Base-by-base conservation (phyloP, 2,888 invertebrate genomes). In the Dendrolimus houi region DNA sequence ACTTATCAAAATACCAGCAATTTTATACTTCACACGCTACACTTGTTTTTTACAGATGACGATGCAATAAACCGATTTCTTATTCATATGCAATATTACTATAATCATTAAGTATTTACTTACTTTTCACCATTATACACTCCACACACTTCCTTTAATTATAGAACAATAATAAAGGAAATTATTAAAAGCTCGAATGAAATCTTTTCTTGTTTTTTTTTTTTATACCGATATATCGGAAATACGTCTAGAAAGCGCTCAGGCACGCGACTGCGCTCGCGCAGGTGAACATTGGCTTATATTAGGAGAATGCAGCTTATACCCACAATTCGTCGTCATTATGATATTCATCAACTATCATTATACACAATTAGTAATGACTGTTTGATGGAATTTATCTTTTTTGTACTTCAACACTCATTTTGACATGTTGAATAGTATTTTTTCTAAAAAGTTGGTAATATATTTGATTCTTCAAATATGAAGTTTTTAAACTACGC, bases 351-450 rank as follows among this genome's bases (percentile, higher is more conserved):
- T 47, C 47, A 47, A 47, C 9, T 9, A 29, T 29, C 29, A 29
- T 29, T 29, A 29, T 29, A 29, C 6, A 29, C 29, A 29, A 29
- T 29, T 29, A 29, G 29, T 29, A 29, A 29, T 29, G 29, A 29
- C 29, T 29, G 29, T 29, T 29, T 29, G 29, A 56, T 9, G 10
- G 8, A 56, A 14, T 7, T 55, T 17, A 55, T 29, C 10, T 8
- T 10, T 52, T 41, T 41, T 52, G 52, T 53, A 53, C 9, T 9
- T 52, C 52, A 40, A 12, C 74, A 72, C 56, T 75, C 75, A 57
- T 70, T 74, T 74, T 1, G 56, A 72, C 74, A 74, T 74, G 47
- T 58, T 52, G 13, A 47, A 13, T 55, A 1, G 9, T 17, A 12
- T 54, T 6, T 12, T 54, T 9, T 54, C 14, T 54, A 14, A 17